Evolutionary conservation across 2,113 vertebrate species (phyloP).

Genomic region (Zosterops pallidus): DNA sequence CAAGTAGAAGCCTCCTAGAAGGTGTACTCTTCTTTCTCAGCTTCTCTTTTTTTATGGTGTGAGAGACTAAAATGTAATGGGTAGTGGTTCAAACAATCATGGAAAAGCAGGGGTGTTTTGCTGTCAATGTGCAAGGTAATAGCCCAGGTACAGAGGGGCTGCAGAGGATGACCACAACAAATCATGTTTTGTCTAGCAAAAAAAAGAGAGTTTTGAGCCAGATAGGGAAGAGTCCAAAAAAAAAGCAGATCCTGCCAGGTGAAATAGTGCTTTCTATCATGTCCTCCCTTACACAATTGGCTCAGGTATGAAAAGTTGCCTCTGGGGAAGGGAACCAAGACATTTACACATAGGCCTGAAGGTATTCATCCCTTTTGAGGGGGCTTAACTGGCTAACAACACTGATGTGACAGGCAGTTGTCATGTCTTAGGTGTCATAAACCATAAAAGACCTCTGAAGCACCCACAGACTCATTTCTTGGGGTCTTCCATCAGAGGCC

Average conservation of each 20-base stretch:
- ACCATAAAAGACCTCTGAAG: neutral
- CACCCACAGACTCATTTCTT: neutral
- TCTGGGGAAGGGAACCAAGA: accelerated
- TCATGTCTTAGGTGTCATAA: neutral
- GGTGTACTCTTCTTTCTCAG: neutral
- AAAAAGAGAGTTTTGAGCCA: neutral
- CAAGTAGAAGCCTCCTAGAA: neutral
- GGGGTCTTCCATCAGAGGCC: neutral
- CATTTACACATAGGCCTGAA: neutral
- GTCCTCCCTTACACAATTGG: neutral
- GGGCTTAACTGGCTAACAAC: neutral
- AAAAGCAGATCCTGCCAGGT: neutral
- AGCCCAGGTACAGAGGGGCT: neutral
- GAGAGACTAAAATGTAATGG: neutral
- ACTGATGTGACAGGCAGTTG: neutral
- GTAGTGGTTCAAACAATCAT: neutral
- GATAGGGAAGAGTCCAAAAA: neutral
- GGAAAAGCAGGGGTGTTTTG: neutral
- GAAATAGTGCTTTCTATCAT: neutral
- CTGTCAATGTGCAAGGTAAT: neutral
- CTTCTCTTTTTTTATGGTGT: neutral
- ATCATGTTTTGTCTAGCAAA: neutral
- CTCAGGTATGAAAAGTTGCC: neutral
- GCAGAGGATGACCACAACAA: neutral
- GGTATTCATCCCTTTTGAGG: neutral